Conservation (phyloP, 1,140 invertebrate genomes). For the Dendrolimus kikuchii region DNA sequence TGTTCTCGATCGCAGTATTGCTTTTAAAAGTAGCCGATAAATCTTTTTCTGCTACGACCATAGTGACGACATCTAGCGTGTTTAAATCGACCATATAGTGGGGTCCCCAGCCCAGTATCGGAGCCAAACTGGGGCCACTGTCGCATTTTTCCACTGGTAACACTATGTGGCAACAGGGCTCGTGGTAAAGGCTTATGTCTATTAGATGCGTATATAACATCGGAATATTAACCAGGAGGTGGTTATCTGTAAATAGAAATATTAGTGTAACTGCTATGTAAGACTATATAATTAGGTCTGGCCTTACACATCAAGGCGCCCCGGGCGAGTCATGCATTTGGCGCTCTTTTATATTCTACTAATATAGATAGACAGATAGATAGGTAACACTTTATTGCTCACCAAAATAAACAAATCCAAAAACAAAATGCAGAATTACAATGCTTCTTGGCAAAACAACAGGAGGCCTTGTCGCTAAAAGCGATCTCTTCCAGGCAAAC, state of each 20-base stretch:
- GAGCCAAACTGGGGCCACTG: conserved; percentile 77
- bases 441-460: no score
- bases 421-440: no score
- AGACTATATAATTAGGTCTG: no score
- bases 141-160: conserved; percentile 74
- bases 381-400: no score
- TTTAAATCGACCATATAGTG: conserved; percentile 77
- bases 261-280: no score
- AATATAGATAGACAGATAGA: no score
- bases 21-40: conserved; percentile 79
- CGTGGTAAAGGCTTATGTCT: conserved; percentile 85
- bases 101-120: conserved; percentile 73
- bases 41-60: conserved; percentile 76
- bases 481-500: no score
- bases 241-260: conserved; percentile 73
- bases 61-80: conserved; percentile 79
- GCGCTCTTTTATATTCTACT: no score
- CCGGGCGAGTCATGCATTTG: no score
- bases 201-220: conserved; percentile 85
- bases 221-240: conserved; percentile 84
- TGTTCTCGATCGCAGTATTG: conserved; percentile 77
- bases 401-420: no score
- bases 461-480: no score
- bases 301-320: no score
- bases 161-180: conserved; percentile 85